phyloP scores from a whole-genome alignment of 2,888 invertebrate species.

The Alitta virens region DNA sequence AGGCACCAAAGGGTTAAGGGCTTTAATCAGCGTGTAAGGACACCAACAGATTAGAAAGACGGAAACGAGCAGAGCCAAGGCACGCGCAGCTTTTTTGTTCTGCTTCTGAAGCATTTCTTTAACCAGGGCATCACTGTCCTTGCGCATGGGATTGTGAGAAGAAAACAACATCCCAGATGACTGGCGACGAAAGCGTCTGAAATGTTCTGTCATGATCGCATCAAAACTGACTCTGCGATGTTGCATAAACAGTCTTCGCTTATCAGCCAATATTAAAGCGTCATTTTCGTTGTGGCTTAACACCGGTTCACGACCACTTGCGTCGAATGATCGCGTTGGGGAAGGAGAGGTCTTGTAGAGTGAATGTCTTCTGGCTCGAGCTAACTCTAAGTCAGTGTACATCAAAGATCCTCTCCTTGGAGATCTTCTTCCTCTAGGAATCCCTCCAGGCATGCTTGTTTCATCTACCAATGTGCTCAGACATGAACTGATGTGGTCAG shows the following conservation, averaged over 20 bases:
- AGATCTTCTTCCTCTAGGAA: neutral
- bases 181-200: neutral
- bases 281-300: neutral
- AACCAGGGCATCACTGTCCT: neutral
- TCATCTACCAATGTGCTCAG: too few species aligned
- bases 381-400: neutral
- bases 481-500: neutral
- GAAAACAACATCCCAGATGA: neutral
- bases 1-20: neutral
- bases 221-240: neutral
- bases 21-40: neutral
- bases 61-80: neutral
- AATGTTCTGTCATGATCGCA: neutral
- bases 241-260: neutral
- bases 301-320: neutral
- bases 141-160: neutral
- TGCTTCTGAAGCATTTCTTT: slow-evolving; percentile 1
- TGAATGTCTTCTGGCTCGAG: neutral
- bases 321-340: neutral
- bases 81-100: neutral
- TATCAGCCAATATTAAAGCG: neutral
- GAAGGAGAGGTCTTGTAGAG: neutral
- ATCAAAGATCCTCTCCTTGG: neutral
- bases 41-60: neutral
- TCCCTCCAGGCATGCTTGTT: too few species aligned